A percentile compares a stretch with the other conserved stretches of the same genome.
Evolutionary conservation across 2,113 vertebrate species (phyloP).

Genomic region (Glaucidium brasilianum): DNA sequence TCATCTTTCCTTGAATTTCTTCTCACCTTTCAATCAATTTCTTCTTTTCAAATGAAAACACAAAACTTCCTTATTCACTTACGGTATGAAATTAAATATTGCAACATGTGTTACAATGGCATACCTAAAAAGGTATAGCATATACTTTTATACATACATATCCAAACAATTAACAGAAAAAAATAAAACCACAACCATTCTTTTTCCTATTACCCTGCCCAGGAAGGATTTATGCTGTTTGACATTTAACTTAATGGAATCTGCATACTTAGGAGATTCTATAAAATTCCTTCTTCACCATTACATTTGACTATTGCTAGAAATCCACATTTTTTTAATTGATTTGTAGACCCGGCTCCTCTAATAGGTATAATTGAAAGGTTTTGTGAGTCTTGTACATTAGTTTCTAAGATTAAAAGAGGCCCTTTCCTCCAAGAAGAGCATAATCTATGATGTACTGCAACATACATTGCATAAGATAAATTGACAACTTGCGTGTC

Average conservation of each 20-base stretch:
- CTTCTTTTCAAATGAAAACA: neutral
- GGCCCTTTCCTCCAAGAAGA: neutral
- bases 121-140: neutral
- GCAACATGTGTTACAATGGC: neutral
- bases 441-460: neutral
- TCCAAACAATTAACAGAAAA: neutral
- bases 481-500: neutral
- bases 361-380: neutral
- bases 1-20: neutral
- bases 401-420: neutral
- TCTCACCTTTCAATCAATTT: neutral
- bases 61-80: neutral
- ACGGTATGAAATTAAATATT: neutral
- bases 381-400: neutral
- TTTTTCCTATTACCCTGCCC: neutral
- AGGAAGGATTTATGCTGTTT: neutral
- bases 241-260: neutral
- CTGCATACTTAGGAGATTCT: neutral
- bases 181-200: neutral
- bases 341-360: neutral
- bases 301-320: neutral
- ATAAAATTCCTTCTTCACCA: neutral
- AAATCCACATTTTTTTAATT: neutral
- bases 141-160: neutral
- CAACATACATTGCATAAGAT: neutral